These are phyloP conservation scores for Novumbra hubbsi DNA, from an alignment of 2,797 vertebrate species.

Conservation along the genomic window DNA sequence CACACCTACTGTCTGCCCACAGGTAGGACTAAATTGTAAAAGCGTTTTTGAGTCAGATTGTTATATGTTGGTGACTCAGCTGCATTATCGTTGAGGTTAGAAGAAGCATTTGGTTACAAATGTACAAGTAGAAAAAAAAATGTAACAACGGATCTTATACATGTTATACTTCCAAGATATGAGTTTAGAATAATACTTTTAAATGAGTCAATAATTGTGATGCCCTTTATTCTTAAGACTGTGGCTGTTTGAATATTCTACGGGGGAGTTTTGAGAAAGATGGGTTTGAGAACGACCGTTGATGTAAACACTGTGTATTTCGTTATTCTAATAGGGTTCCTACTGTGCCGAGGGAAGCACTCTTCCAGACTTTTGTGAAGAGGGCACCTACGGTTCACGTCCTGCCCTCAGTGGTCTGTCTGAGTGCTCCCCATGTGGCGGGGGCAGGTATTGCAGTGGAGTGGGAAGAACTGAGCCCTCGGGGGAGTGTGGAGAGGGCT, in stretches of 20 bases:
- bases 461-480: conserved; percentile 73
- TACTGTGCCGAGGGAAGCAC: conserved; percentile 76
- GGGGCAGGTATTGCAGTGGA: conserved; percentile 77
- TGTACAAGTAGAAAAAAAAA: too few relatives aligned
- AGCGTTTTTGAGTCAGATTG: too few relatives aligned
- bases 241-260: too few relatives aligned
- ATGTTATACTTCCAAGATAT: too few relatives aligned
- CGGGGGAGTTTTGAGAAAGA: too few relatives aligned
- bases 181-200: too few relatives aligned
- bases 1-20: conserved; percentile 73
- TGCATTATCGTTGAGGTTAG: too few relatives aligned
- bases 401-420: conserved; percentile 61
- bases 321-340: conserved; percentile 72
- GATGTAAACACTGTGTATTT: conserved; percentile 5
- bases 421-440: conserved; percentile 76
- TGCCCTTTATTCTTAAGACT: too few relatives aligned
- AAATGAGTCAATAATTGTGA: too few relatives aligned
- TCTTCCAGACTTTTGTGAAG: conserved; percentile 72
- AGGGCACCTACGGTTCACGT: conserved; percentile 71
- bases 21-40: conserved; percentile 72
- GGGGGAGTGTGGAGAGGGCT: conserved; percentile 80
- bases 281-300: neutral
- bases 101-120: too few relatives aligned
- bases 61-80: too few relatives aligned
- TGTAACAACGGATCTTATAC: too few relatives aligned